A percentile compares a stretch with the other conserved stretches of the same genome.
These are phyloP conservation scores for Acleris emargana DNA, from an alignment of 2,888 invertebrate genomes.

Conservation along the genomic window DNA sequence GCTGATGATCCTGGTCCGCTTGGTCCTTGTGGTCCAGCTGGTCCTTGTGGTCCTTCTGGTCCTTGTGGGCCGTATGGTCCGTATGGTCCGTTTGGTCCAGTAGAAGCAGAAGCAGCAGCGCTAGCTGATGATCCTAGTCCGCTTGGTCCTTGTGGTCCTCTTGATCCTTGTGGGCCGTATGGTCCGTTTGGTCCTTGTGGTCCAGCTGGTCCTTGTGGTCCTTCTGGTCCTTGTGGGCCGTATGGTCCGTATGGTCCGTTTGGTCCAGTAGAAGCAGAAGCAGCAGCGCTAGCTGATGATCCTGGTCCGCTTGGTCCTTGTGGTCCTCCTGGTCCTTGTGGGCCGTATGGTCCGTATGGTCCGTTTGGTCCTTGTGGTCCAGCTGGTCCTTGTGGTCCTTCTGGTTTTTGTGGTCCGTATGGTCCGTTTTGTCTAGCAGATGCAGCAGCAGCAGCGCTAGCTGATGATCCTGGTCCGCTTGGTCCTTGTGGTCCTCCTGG, in stretches of 20 bases:
- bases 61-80: slow-evolving; percentile 5
- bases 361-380: slow-evolving; percentile 9
- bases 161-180: slow-evolving; percentile 10
- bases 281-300: slow-evolving; percentile 5
- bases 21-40: background rate
- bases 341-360: slow-evolving; percentile 5
- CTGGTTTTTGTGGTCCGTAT: slow-evolving; percentile 16
- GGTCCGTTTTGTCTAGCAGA: slow-evolving; percentile 11
- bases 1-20: slow-evolving; percentile 13
- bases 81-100: slow-evolving; percentile 8
- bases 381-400: slow-evolving; percentile 4
- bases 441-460: no score
- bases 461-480: slow-evolving; percentile 1
- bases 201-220: slow-evolving; percentile 16
- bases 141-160: slow-evolving; percentile 16
- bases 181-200: slow-evolving; percentile 3
- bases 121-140: slow-evolving; percentile 15
- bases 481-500: slow-evolving; percentile 20
- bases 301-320: slow-evolving; percentile 11
- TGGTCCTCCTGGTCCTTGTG: background rate
- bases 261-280: slow-evolving; percentile 1
- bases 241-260: slow-evolving; percentile 18
- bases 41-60: slow-evolving; percentile 19
- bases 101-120: slow-evolving; percentile 6
- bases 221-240: background rate